phyloP scores from a whole-genome alignment of 2,797 vertebrate species.

The Graptemys geographica region DNA sequence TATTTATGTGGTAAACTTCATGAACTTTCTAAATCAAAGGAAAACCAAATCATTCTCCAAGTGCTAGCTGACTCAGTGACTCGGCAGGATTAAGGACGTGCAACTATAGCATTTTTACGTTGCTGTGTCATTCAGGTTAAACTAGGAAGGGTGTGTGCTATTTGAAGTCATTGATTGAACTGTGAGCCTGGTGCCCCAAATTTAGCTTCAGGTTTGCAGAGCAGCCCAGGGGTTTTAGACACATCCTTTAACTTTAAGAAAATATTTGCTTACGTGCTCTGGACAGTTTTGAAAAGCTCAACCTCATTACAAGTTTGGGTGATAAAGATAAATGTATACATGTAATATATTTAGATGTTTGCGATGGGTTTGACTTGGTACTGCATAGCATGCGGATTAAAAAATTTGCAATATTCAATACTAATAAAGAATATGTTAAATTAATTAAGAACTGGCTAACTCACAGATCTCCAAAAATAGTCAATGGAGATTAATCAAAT shows the following conservation, averaged over 20 bases:
- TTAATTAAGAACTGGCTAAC: neutral
- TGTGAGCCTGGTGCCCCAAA: neutral
- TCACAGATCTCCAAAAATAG: neutral
- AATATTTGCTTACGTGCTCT: neutral
- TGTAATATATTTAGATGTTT: neutral
- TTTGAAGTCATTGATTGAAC: neutral
- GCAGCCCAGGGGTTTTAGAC: neutral
- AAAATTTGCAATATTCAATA: neutral
- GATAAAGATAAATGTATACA: neutral
- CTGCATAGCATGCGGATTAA: neutral
- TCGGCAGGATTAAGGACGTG: neutral
- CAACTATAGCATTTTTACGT: neutral
- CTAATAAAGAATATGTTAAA: neutral
- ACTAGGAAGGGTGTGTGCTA: neutral
- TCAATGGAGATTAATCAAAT: neutral
- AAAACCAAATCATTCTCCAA: neutral
- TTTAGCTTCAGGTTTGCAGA: neutral
- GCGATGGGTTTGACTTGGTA: neutral
- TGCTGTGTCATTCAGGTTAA: neutral
- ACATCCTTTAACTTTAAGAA: no score
- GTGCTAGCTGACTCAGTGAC: neutral
- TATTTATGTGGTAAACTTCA: neutral
- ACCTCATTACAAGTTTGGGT: neutral
- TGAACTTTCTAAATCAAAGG: neutral
- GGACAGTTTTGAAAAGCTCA: neutral